Conservation (phyloP, 2,888 invertebrate genomes). For the Tanaodytes sp. region DNA sequence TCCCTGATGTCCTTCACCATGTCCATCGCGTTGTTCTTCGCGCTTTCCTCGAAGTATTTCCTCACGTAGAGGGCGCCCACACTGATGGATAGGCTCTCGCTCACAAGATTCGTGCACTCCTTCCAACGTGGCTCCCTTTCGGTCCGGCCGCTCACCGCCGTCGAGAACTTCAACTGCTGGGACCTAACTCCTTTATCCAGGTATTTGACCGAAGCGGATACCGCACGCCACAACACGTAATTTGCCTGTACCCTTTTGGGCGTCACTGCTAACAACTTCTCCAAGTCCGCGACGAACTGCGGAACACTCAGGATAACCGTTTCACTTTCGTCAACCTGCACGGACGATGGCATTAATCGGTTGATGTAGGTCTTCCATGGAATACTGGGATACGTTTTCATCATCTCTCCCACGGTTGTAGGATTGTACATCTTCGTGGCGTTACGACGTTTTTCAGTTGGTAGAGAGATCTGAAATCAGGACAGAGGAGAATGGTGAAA, state of each 20-base stretch:
- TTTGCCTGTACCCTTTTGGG: slow-evolving; percentile 85
- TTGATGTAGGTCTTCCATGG: slow-evolving; percentile 91
- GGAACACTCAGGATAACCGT: slow-evolving; percentile 89
- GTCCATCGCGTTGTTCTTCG: slow-evolving; percentile 86
- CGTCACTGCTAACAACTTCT: slow-evolving; percentile 76
- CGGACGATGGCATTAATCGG: slow-evolving; percentile 80
- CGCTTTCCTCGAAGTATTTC: slow-evolving; percentile 89
- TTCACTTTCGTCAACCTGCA: slow-evolving; percentile 80
- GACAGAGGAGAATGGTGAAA: too few relatives aligned
- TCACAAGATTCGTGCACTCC: slow-evolving; percentile 88
- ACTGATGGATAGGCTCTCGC: slow-evolving; percentile 83
- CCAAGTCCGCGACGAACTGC: slow-evolving; percentile 82
- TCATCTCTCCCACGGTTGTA: slow-evolving; percentile 86
- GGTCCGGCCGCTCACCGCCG: slow-evolving; percentile 86
- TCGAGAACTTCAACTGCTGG: slow-evolving; percentile 86
- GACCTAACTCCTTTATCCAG: slow-evolving; percentile 85
- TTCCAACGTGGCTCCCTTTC: slow-evolving; percentile 93
- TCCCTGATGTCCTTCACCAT: slow-evolving; percentile 90
- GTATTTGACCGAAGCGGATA: slow-evolving; percentile 86
- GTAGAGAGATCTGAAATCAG: slow-evolving; percentile 66
- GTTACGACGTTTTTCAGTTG: slow-evolving; percentile 89
- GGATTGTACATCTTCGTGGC: slow-evolving; percentile 92
- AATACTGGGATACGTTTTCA: slow-evolving; percentile 82
- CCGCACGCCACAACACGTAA: slow-evolving; percentile 94
- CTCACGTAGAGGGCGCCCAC: slow-evolving; percentile 90